phyloP scores from a whole-genome alignment of 2,797 vertebrate species.

The Nasua narica region DNA sequence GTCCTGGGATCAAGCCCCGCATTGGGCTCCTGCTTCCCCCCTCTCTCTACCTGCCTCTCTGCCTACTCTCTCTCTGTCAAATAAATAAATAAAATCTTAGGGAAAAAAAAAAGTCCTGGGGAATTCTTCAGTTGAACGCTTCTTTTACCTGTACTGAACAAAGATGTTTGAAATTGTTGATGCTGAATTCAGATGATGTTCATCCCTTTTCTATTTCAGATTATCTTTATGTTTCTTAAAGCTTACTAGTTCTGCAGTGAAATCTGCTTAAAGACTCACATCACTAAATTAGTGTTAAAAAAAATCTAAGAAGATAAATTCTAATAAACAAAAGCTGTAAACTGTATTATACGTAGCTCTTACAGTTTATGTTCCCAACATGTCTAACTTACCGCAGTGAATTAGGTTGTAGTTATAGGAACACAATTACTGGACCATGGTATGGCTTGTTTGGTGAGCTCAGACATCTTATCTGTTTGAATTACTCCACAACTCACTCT shows the following conservation, averaged over 20 bases:
- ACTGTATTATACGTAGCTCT: not conserved
- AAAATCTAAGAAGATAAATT: not conserved
- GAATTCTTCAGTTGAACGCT: not conserved
- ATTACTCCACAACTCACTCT: constrained; percentile 18
- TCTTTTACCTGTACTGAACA: not conserved
- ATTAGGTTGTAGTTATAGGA: not conserved
- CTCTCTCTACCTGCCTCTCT: no score
- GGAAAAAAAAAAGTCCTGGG: not conserved
- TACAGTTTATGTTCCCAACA: not conserved
- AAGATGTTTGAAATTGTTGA: not conserved
- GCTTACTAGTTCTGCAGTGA: not conserved
- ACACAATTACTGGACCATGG: not conserved
- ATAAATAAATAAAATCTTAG: no score
- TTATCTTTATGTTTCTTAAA: not conserved
- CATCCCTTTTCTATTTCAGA: not conserved
- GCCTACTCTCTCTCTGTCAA: no score
- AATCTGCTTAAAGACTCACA: not conserved
- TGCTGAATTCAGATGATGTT: not conserved
- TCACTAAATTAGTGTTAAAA: constrained; percentile 7
- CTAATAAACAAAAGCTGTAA: not conserved
- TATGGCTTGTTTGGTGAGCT: constrained; percentile 3
- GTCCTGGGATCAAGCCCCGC: no score
- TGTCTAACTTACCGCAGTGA: not conserved
- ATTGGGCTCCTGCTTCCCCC: no score
- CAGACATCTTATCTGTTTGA: constrained; percentile 44